Percentiles rank a stretch among this genome's conserved stretches.
Conservation (phyloP, 2,797 vertebrate species). For the Myiothlypis coronata region DNA sequence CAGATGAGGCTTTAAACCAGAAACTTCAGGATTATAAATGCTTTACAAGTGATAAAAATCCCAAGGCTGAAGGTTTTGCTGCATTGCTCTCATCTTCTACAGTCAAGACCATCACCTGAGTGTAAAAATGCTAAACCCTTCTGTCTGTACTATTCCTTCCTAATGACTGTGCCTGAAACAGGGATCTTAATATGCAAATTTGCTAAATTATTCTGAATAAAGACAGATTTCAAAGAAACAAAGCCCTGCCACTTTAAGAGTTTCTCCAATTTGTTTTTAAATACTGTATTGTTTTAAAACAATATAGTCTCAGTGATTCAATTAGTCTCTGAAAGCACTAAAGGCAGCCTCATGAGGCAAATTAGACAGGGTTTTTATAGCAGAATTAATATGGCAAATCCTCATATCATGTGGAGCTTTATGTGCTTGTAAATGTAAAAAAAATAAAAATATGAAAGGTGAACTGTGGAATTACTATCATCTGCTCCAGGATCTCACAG, state of each 20-base stretch:
- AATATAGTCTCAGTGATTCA: background rate
- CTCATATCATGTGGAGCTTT: conserved; percentile 34
- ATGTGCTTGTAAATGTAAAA: background rate
- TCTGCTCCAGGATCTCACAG: conserved; percentile 6
- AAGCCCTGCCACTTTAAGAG: background rate
- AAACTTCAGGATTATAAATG: background rate
- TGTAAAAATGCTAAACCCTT: background rate
- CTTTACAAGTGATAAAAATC: background rate
- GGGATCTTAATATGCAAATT: background rate
- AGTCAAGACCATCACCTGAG: background rate
- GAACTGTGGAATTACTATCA: background rate
- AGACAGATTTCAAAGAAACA: background rate
- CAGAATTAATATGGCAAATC: conserved; percentile 57
- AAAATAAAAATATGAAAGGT: background rate
- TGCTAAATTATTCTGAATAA: background rate
- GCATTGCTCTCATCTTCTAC: background rate
- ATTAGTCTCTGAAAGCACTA: conserved; percentile 25
- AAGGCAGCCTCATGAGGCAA: conserved; percentile 28
- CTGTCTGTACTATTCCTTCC: background rate
- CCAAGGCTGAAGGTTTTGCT: background rate
- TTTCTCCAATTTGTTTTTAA: conserved; percentile 18
- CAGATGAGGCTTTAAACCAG: background rate
- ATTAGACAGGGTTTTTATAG: conserved; percentile 26
- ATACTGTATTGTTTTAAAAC: conserved; percentile 29
- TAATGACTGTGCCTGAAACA: background rate